Conservation (phyloP, 2,113 vertebrate genomes). For the Caracal caracal region DNA sequence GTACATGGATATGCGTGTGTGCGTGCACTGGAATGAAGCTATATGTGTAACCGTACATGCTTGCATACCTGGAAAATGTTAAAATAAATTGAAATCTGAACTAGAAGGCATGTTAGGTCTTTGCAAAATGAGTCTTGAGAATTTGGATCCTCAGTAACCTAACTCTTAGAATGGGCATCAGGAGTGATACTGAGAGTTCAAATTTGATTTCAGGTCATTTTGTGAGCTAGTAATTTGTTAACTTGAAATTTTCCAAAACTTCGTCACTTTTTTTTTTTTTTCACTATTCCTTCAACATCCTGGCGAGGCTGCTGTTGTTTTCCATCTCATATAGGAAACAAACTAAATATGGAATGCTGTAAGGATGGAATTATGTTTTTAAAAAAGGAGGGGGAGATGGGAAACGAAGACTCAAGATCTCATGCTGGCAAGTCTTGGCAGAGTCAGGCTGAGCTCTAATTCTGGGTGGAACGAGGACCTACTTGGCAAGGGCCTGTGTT, state of each 20-base stretch:
- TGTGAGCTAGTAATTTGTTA: neutral
- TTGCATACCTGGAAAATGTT: neutral
- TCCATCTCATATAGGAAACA: neutral
- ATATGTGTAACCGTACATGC: neutral
- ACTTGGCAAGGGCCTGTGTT: neutral
- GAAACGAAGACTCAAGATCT: neutral
- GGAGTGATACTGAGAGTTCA: neutral
- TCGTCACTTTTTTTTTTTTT: neutral
- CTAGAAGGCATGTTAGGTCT: neutral
- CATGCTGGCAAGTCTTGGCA: neutral
- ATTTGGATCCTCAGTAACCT: neutral
- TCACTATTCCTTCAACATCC: neutral
- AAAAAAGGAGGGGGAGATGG: neutral
- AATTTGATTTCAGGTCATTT: neutral
- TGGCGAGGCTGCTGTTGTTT: slow-evolving; percentile 8
- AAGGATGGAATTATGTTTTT: neutral
- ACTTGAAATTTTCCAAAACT: neutral
- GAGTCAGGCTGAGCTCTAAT: neutral
- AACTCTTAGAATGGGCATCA: neutral
- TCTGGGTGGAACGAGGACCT: neutral
- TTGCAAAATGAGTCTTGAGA: neutral
- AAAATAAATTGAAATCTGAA: neutral
- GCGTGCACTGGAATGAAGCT: neutral
- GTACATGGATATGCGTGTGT: neutral
- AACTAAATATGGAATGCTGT: neutral